These are phyloP conservation scores for Crotophaga sulcirostris DNA, from an alignment of 2,113 vertebrate species.

Conservation along the genomic window DNA sequence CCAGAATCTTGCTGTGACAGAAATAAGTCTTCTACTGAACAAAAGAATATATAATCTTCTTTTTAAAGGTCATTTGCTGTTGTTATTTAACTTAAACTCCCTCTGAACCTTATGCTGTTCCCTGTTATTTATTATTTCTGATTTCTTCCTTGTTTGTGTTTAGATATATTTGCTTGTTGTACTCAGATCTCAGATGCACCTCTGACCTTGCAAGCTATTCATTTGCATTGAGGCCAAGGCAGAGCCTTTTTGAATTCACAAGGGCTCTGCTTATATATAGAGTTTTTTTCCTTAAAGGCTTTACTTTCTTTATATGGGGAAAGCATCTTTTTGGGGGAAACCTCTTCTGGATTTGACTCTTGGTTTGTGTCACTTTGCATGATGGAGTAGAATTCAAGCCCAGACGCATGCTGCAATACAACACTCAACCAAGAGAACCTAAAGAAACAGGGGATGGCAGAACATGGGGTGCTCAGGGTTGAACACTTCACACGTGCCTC, in stretches of 20 bases:
- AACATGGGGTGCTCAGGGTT: not conserved
- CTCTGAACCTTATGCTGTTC: not conserved
- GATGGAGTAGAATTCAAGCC: not conserved
- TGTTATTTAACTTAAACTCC: not conserved
- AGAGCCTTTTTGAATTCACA: not conserved
- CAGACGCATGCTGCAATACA: not conserved
- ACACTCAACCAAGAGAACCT: too few species aligned
- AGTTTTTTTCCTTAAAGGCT: not conserved
- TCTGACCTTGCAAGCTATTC: not conserved
- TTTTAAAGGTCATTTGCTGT: slow-evolving; percentile 12
- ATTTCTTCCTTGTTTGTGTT: not conserved
- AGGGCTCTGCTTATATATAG: not conserved
- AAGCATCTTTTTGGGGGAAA: not conserved
- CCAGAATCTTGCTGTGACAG: not conserved
- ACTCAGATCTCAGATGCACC: rapidly evolving
- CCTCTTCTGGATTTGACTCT: not conserved
- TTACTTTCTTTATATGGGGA: not conserved
- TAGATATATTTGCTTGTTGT: not conserved
- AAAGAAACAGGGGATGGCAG: not conserved
- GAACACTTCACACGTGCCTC: not conserved
- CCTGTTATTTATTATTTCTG: not conserved
- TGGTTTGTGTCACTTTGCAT: rapidly evolving
- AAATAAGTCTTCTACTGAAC: not conserved
- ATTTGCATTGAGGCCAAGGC: not conserved
- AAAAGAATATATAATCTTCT: not conserved